Conservation (phyloP, 2,797 vertebrate species). For the Phataginus tricuspis region DNA sequence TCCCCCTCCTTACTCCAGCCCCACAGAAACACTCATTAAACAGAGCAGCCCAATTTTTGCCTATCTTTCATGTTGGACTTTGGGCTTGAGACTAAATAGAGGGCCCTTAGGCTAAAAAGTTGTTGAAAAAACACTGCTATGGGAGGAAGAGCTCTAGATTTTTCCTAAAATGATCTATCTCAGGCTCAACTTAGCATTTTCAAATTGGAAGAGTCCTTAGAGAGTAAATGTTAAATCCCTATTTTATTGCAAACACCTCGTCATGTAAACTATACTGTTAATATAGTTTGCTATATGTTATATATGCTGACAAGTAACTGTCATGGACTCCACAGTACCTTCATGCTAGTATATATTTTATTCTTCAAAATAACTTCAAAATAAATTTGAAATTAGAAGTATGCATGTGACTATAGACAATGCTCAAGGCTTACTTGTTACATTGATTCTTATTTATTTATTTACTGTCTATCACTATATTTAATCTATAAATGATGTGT, state of each 20-base stretch:
- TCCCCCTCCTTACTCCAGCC: background rate
- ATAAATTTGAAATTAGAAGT: constrained; percentile 4
- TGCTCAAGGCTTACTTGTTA: background rate
- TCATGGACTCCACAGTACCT: background rate
- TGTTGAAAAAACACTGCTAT: background rate
- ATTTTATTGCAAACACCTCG: constrained; percentile 12
- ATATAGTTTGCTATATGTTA: background rate
- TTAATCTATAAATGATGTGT: background rate
- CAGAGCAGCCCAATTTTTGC: background rate
- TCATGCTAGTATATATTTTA: background rate
- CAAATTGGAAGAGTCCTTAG: background rate
- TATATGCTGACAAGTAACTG: background rate
- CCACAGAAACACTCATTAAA: background rate
- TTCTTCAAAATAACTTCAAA: background rate
- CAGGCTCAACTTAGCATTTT: background rate
- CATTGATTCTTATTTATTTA: background rate
- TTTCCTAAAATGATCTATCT: background rate
- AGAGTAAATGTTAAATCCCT: background rate
- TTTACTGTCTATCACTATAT: background rate
- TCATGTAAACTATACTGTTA: background rate
- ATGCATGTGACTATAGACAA: background rate
- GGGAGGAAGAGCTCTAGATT: background rate
- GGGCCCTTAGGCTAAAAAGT: background rate
- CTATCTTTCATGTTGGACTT: background rate
- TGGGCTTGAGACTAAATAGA: constrained; percentile 19